These are phyloP conservation scores for Dynastes maya DNA, from an alignment of 2,888 invertebrate genomes.

Conservation along the genomic window DNA sequence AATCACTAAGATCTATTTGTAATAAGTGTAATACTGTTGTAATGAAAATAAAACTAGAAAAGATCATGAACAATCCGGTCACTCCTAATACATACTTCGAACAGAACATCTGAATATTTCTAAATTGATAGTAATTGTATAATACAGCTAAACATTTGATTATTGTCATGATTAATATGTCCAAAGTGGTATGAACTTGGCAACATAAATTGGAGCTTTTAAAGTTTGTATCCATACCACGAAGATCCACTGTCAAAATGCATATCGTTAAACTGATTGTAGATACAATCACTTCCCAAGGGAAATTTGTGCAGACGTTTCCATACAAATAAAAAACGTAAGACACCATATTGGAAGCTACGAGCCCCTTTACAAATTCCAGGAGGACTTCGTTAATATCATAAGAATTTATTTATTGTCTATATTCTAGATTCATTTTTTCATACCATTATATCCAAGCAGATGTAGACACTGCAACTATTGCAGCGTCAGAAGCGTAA, in stretches of 20 bases:
- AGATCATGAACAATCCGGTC: constrained; percentile 89
- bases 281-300: constrained; percentile 94
- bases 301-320: constrained; percentile 91
- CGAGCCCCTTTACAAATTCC: neutral
- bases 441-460: neutral
- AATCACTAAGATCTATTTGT: constrained; percentile 87
- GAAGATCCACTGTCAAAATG: constrained; percentile 81
- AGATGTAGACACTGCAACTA: neutral
- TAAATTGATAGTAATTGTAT: constrained; percentile 93
- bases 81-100: constrained; percentile 89
- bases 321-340: constrained; percentile 87
- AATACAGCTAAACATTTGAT: constrained; percentile 91
- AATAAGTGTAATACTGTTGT: constrained; percentile 91
- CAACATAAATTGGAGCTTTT: constrained; percentile 51
- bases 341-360: constrained; percentile 68
- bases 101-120: constrained; percentile 88
- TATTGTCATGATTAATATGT: constrained; percentile 91
- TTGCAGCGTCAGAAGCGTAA: neutral
- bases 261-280: constrained; percentile 85
- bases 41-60: constrained; percentile 94
- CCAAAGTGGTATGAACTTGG: constrained; percentile 74
- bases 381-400: neutral
- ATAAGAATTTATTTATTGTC: constrained; percentile 15
- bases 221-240: constrained; percentile 63
- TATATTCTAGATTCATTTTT: neutral